Evolutionary conservation across 2,797 vertebrate genomes (phyloP), one percentile per base, ranked within the genome.

Genomic region (Peromyscus aztecus): DNA sequence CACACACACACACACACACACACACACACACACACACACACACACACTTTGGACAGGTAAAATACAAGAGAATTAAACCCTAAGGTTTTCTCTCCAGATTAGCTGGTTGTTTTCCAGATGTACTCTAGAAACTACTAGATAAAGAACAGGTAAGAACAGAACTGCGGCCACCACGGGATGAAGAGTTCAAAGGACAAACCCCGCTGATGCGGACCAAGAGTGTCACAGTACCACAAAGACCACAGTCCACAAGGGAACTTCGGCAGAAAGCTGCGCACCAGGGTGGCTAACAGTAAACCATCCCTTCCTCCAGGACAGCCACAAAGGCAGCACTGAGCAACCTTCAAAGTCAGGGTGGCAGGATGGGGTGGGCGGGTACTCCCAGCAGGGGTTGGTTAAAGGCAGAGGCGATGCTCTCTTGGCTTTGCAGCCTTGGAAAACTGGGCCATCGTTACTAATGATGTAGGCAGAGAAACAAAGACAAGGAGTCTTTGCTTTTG

Each of bases 371-470:
- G 73, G 89, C 71, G 88, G 80, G 81, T 23, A 27, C 65, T 93
- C 59, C n/a, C 91, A 89, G 76, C 83, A 65, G 89, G 59, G 40
- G 31, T 46, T 67, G n/a, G 75, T 90, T 95, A 92, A 96, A 97
- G 40, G 93, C 6, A 2, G 37, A 85, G 86, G 86, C 21, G 75
- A 71, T n/a, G 80, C 84, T 84, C 65, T 71, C 89, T 97, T 88
- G 86, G 88, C 95, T 94, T 89, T 73, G 86, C 52, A 63, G 49
- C 91, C 95, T 96, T n/a, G 94, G 93, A 96, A 97, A 96, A 84
- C 63, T 21, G 14, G n/a, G 95, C 95, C 95, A 13, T 81, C 67
- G 63, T 23, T 82, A 37, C 93, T 97, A 97, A 95, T 65, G 94
- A 83, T 86, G 61, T 81, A 90, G 91, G 83, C 89, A 94, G 93